Evolutionary conservation across 2,797 vertebrate species (phyloP), one percentile per base, ranked within the genome.

Genomic region (Tragelaphus eurycerus): DNA sequence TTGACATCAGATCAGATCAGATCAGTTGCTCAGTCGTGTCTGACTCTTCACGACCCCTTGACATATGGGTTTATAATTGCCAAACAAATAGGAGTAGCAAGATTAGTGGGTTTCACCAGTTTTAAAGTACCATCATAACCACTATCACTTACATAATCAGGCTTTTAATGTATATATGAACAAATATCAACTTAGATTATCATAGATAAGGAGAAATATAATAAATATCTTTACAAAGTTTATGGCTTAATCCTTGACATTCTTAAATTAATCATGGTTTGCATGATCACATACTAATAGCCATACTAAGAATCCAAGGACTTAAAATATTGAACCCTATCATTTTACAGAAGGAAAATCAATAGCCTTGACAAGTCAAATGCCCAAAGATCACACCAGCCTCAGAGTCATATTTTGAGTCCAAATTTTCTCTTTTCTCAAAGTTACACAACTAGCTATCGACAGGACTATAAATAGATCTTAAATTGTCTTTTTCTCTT

Each of bases 161-260:
- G 67, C 27, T 74, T 86, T 0, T 93, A 25, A 85, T 98, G 34
- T 89, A 21, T 95, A 81, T 83, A 95, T 13, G 29, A 79, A 17
- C 17, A 94, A 95, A 96, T 92, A 91, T 89, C 29, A 34, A 90
- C 79, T 90, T 90, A 95, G 74, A 98, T 93, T 98, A 96, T 86
- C 82, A 76, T 59, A 54, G 50, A 90, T 78, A 93, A 96, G 87
- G 85, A 38, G 93, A 98, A 98, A 86, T 86, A 91, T 71, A 96
- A 91, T 91, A 93, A 95, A 93, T 2, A 2, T 88, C 64, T 71
- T 98, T 97, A 83, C 83, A 97, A 83, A 81, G 90, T 81, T 91
- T 90, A 95, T 88, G 89, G 38, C 17, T 90, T 78, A 90, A 0
- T 8, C 5, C 38, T 92, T 87, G 29, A 54, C 85, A 64, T 88